Percentiles rank a stretch among this genome's conserved stretches.
Conservation (phyloP, 2,888 invertebrate genomes). For the Hydroisotoma schaefferi region DNA sequence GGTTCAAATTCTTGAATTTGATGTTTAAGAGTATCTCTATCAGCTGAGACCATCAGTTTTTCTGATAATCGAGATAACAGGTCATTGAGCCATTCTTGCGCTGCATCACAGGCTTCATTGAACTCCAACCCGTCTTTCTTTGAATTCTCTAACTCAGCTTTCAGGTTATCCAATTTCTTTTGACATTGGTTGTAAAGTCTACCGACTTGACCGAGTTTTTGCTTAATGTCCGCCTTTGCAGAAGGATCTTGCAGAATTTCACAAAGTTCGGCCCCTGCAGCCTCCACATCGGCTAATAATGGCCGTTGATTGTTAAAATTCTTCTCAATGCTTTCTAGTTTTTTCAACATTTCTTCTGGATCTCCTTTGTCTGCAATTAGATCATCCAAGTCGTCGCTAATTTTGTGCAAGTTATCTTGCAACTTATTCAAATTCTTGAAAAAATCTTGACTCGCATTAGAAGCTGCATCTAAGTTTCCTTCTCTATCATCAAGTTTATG, state of each 20-base stretch:
- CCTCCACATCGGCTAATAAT: slow-evolving; percentile 78
- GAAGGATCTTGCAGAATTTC: slow-evolving; percentile 80
- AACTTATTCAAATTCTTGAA: slow-evolving; percentile 80
- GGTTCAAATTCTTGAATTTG: slow-evolving; percentile 75
- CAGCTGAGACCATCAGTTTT: slow-evolving; percentile 79
- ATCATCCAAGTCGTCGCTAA: slow-evolving; percentile 81
- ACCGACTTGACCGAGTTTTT: slow-evolving; percentile 79
- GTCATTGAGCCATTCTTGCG: slow-evolving; percentile 83
- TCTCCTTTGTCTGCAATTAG: slow-evolving; percentile 71
- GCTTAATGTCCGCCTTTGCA: slow-evolving; percentile 83
- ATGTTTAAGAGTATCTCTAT: slow-evolving; percentile 73
- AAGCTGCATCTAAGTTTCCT: slow-evolving; percentile 81
- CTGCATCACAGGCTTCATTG: slow-evolving; percentile 80
- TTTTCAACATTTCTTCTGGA: slow-evolving; percentile 79
- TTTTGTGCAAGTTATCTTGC: slow-evolving; percentile 79
- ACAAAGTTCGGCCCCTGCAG: slow-evolving; percentile 82
- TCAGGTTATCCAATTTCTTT: slow-evolving; percentile 81
- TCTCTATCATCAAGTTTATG: slow-evolving; percentile 82
- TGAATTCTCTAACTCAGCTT: slow-evolving; percentile 84
- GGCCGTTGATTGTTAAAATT: slow-evolving; percentile 86
- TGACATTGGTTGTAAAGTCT: slow-evolving; percentile 83
- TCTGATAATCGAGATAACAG: slow-evolving; percentile 72
- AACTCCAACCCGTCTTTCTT: slow-evolving; percentile 82
- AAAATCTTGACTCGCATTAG: slow-evolving; percentile 88
- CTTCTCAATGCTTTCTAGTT: slow-evolving; percentile 79